Conservation (phyloP, 2,113 vertebrate species). For the Brachyistius frenatus region DNA sequence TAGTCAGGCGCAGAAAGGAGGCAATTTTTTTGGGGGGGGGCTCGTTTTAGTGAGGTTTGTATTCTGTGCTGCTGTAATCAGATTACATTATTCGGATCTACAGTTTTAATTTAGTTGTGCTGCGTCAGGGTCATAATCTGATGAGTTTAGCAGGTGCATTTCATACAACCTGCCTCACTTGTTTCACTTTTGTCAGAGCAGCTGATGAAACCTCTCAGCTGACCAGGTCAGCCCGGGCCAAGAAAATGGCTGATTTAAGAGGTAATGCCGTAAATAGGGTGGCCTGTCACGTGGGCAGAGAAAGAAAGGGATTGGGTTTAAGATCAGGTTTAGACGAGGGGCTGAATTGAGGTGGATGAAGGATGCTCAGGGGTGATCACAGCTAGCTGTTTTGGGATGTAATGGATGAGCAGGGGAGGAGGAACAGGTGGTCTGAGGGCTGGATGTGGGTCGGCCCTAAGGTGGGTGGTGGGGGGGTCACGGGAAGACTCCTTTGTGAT, state of each 20-base stretch:
- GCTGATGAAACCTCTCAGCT: conserved; percentile 66
- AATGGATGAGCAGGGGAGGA: conserved; percentile 43
- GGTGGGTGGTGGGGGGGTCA: conserved; percentile 32
- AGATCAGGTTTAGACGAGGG: conserved; percentile 35
- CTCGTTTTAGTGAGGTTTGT: neutral
- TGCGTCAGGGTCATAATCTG: neutral
- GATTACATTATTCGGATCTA: neutral
- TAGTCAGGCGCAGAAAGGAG: conserved; percentile 48
- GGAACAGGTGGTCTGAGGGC: conserved; percentile 47
- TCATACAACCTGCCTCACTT: conserved; percentile 16
- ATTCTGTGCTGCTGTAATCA: neutral
- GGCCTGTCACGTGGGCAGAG: conserved; percentile 58
- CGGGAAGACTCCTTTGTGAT: neutral
- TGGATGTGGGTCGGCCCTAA: conserved; percentile 10
- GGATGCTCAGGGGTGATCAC: conserved; percentile 22
- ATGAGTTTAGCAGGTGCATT: conserved; percentile 34
- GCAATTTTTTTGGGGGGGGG: neutral
- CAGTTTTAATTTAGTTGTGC: neutral
- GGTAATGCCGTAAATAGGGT: conserved; percentile 76
- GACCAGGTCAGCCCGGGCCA: conserved; percentile 49
- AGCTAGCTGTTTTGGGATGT: conserved; percentile 36
- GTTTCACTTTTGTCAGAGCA: conserved; percentile 38
- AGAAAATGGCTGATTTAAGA: conserved; percentile 56
- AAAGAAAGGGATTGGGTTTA: conserved; percentile 13
- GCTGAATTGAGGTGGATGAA: conserved; percentile 25